These are phyloP conservation scores for Gasterosteus aculeatus DNA, from an alignment of 2,113 vertebrate genomes.

Conservation along the genomic window DNA sequence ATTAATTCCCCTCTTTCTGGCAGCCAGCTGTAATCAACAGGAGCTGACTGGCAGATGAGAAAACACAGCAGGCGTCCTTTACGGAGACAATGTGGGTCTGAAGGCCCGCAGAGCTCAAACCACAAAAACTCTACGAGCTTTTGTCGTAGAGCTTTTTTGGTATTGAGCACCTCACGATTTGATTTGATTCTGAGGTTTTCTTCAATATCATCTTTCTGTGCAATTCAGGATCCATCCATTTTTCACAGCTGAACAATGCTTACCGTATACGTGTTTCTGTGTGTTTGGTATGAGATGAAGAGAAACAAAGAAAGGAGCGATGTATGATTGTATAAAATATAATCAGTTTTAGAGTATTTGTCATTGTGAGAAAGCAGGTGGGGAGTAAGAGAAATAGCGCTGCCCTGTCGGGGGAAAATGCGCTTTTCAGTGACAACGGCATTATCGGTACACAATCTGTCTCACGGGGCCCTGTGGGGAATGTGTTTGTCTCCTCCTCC, in stretches of 20 bases:
- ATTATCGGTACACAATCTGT: conserved; percentile 70
- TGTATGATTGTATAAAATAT: conserved; percentile 64
- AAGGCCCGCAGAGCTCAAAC: conserved; percentile 47
- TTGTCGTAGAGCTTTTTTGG: too few relatives aligned
- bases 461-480: conserved; percentile 60
- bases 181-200: neutral
- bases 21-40: conserved; percentile 77
- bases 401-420: conserved; percentile 75
- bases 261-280: conserved; percentile 32
- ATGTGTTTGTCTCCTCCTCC: conserved; percentile 64
- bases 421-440: conserved; percentile 72
- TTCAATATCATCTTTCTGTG: conserved; percentile 30
- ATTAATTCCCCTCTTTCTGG: conserved; percentile 65
- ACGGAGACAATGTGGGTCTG: conserved; percentile 56
- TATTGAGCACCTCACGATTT: too few relatives aligned
- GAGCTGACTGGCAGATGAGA: conserved; percentile 73
- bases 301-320: conserved; percentile 45
- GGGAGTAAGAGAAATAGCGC: conserved; percentile 56
- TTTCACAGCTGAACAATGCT: neutral
- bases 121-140: conserved; percentile 16
- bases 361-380: conserved; percentile 56
- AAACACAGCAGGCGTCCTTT: conserved; percentile 66
- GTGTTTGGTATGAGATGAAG: conserved; percentile 25
- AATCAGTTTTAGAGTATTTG: conserved; percentile 67
- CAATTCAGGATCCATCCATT: conserved; percentile 22